Evolutionary conservation across 2,113 vertebrate genomes (phyloP).

Genomic region (Brienomyrus brachyistius): DNA sequence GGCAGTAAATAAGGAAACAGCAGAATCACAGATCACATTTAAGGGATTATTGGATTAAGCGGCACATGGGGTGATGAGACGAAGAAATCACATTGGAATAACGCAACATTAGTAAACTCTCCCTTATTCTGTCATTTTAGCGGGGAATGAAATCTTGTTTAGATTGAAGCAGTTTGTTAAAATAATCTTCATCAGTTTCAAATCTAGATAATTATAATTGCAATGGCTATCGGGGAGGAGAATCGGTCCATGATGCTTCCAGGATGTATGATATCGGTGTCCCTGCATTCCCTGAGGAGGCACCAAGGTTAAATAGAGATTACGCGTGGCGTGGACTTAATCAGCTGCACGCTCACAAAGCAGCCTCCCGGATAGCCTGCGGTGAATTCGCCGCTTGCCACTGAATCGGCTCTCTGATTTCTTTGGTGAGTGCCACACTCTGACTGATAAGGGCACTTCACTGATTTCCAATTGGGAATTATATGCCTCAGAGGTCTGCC

Average conservation of each 20-base stretch:
- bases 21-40: conserved; percentile 2
- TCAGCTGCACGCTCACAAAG: conserved; percentile 13
- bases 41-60: conserved; percentile 6
- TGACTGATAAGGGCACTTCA: conserved; percentile 51
- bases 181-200: neutral
- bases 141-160: neutral
- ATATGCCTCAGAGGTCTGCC: conserved; percentile 48
- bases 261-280: neutral
- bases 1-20: neutral
- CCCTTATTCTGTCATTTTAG: neutral
- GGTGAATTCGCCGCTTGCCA: conserved; percentile 31
- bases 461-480: conserved; percentile 50
- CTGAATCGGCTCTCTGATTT: conserved; percentile 29
- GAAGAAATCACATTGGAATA: neutral
- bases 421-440: conserved; percentile 39
- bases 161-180: neutral
- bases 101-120: neutral
- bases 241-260: neutral
- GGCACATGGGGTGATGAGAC: neutral
- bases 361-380: conserved; percentile 26
- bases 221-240: neutral
- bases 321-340: conserved; percentile 28
- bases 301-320: conserved; percentile 26
- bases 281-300: neutral
- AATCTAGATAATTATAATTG: neutral